Evolutionary conservation across 2,113 vertebrate species (phyloP).

Genomic region (Gallinago jamesoni): DNA sequence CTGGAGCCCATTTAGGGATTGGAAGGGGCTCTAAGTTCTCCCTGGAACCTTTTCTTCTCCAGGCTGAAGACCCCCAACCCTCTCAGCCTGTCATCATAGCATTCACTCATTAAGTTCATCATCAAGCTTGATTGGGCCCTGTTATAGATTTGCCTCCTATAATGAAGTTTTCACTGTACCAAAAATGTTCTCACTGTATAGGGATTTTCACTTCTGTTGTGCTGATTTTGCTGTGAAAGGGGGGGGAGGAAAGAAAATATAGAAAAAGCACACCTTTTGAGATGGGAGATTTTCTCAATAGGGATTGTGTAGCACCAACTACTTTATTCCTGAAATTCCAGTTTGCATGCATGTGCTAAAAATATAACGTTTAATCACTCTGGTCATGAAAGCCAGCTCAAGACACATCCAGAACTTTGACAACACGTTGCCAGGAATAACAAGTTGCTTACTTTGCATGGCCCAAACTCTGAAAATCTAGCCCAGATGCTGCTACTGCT

Average conservation of each 20-base stretch:
- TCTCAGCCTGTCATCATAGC: too few relatives aligned
- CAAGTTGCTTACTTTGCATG: background rate
- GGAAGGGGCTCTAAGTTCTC: too few relatives aligned
- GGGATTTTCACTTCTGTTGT: background rate
- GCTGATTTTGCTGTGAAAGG: background rate
- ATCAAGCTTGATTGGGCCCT: background rate
- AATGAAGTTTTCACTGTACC: background rate
- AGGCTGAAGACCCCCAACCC: too few relatives aligned
- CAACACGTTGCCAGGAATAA: background rate
- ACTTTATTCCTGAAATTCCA: background rate
- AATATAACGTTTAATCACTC: background rate
- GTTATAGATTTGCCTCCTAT: background rate
- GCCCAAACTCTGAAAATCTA: background rate
- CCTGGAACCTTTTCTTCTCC: too few relatives aligned
- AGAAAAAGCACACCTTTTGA: background rate
- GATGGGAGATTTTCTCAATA: background rate
- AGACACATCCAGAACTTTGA: background rate
- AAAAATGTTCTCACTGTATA: background rate
- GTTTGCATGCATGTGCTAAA: fast-evolving
- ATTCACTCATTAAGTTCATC: background rate
- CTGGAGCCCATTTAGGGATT: too few relatives aligned
- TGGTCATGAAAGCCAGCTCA: background rate
- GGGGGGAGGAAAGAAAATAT: background rate
- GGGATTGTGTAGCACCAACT: background rate
- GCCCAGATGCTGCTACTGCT: background rate